Evolutionary conservation across 2,888 invertebrate genomes (phyloP).

Genomic region (Suillia variegata): DNA sequence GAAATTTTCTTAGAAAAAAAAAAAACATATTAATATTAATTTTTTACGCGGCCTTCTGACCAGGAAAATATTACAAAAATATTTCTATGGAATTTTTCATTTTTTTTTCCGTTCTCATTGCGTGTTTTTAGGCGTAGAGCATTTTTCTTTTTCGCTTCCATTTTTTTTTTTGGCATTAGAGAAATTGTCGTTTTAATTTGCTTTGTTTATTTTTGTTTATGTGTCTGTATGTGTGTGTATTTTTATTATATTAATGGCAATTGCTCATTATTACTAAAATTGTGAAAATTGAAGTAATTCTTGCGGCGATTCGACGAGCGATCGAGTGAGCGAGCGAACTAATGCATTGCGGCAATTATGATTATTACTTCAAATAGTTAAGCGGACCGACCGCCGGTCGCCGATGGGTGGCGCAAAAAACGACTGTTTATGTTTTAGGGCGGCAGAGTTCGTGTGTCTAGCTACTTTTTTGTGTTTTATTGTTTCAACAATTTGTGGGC

Average conservation of each 20-base stretch:
- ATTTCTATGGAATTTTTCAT: background rate
- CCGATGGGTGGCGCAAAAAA: background rate
- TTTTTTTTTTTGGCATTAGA: background rate
- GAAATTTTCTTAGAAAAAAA: no score
- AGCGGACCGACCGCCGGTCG: background rate
- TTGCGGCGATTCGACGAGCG: no score
- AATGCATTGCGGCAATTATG: slow-evolving; percentile 40
- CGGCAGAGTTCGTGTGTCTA: no score
- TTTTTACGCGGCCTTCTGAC: no score
- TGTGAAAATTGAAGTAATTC: no score
- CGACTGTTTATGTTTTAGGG: no score
- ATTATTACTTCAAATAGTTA: slow-evolving; percentile 38
- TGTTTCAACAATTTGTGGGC: no score
- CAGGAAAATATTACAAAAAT: no score
- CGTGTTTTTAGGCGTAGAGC: slow-evolving; percentile 40
- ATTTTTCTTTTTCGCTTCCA: slow-evolving; percentile 14
- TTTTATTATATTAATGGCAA: slow-evolving; percentile 46
- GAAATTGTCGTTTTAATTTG: background rate
- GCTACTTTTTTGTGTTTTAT: no score
- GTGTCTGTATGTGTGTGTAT: slow-evolving; percentile 4
- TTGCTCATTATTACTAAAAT: slow-evolving; percentile 43
- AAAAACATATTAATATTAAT: no score
- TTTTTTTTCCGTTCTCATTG: slow-evolving; percentile 32
- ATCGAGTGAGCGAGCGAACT: no score
- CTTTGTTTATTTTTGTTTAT: background rate